These are phyloP conservation scores for Hycleus cichorii DNA, from an alignment of 1,140 invertebrate species.

Conservation along the genomic window DNA sequence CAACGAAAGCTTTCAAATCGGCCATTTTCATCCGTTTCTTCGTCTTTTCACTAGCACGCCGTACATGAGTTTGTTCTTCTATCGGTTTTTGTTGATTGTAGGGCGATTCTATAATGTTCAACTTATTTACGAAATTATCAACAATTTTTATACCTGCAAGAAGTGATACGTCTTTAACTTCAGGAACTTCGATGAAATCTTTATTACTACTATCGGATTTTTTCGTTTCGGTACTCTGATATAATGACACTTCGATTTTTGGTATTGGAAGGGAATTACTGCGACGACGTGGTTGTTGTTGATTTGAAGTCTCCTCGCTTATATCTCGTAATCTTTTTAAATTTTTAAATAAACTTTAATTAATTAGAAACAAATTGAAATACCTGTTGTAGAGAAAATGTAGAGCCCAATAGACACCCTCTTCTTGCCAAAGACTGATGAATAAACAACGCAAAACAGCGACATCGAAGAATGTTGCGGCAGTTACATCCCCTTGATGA, in stretches of 20 bases:
- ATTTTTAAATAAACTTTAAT: too few species aligned
- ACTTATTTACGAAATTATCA: not conserved
- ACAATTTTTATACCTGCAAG: constrained; percentile 41
- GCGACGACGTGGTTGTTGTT: constrained; percentile 65
- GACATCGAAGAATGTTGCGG: constrained; percentile 93
- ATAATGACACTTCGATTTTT: constrained; percentile 82
- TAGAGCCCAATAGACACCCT: constrained; percentile 96
- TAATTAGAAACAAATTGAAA: too few species aligned
- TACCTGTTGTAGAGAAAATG: constrained; percentile 86
- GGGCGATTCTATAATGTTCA: constrained; percentile 40
- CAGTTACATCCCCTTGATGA: constrained; percentile 55
- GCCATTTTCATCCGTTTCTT: constrained; percentile 84
- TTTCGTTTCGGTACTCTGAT: constrained; percentile 63
- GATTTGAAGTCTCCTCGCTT: constrained; percentile 65
- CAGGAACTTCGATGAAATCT: constrained; percentile 71
- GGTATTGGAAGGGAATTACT: constrained; percentile 91
- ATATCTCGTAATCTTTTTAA: constrained; percentile 64
- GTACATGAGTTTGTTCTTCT: constrained; percentile 52
- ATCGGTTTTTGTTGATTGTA: constrained; percentile 39
- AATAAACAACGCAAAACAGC: constrained; percentile 93
- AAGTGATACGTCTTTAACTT: constrained; percentile 54
- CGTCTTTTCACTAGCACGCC: constrained; percentile 70
- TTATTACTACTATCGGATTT: constrained; percentile 56
- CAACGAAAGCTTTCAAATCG: constrained; percentile 81
- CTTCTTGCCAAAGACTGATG: constrained; percentile 94